A percentile compares a stretch with the other conserved stretches of the same genome.
These are phyloP conservation scores for Tetragonisca angustula DNA, from an alignment of 2,888 invertebrate genomes.

Conservation along the genomic window DNA sequence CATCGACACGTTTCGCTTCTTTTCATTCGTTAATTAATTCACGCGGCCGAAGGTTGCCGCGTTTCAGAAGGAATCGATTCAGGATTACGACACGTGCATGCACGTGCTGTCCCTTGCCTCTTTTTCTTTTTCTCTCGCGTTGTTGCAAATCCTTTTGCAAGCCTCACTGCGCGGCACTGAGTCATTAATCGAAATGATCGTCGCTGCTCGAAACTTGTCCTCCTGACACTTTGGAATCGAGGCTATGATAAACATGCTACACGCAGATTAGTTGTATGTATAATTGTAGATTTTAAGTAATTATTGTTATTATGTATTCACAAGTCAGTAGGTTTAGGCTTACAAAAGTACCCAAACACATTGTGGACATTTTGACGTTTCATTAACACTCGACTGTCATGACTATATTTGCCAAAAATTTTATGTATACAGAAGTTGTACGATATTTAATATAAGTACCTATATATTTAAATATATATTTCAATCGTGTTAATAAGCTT, in stretches of 20 bases:
- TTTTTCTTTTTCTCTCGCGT: not conserved
- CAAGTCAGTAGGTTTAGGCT: not conserved
- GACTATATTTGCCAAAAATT: not conserved
- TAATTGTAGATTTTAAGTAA: too few relatives aligned
- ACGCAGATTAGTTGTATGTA: not conserved
- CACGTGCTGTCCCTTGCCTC: not conserved
- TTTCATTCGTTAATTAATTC: slow-evolving; percentile 15
- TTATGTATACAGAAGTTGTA: not conserved
- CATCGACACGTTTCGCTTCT: not conserved
- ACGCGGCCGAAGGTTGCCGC: not conserved
- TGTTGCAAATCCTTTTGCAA: not conserved
- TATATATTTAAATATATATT: too few relatives aligned
- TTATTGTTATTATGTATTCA: too few relatives aligned
- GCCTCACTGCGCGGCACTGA: slow-evolving; percentile 19
- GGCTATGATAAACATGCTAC: not conserved
- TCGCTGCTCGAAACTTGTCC: not conserved
- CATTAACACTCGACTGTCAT: not conserved
- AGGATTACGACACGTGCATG: not conserved
- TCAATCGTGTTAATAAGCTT: too few relatives aligned
- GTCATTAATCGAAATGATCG: slow-evolving; percentile 21
- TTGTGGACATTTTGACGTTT: not conserved
- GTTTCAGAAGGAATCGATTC: slow-evolving; percentile 17
- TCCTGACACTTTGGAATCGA: not conserved
- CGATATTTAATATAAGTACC: too few relatives aligned
- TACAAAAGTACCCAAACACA: not conserved